Evolutionary conservation across 2,797 vertebrate genomes (phyloP).

Genomic region (Spinus pinus): DNA sequence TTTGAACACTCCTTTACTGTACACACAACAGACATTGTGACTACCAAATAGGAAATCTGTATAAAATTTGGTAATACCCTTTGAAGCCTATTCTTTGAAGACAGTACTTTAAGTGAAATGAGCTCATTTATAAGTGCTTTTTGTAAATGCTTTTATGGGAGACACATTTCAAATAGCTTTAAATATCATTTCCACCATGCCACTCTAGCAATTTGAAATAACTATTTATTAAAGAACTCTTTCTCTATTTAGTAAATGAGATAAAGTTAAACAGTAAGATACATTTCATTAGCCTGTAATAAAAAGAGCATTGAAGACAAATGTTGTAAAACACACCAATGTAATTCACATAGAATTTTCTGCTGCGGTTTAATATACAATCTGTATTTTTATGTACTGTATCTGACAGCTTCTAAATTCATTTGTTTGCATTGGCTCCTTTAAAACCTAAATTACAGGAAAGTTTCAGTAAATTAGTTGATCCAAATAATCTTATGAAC

Average conservation of each 20-base stretch:
- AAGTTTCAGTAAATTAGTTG: slow-evolving; percentile 33
- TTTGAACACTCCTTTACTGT: slow-evolving; percentile 47
- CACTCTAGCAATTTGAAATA: slow-evolving; percentile 66
- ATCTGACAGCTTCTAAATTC: slow-evolving; percentile 48
- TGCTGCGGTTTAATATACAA: slow-evolving; percentile 20
- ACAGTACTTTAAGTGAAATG: slow-evolving; percentile 55
- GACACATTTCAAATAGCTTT: slow-evolving; percentile 68
- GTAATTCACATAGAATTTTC: slow-evolving; percentile 44
- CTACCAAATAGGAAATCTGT: slow-evolving; percentile 67
- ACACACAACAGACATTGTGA: slow-evolving; percentile 63
- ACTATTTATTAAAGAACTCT: slow-evolving; percentile 69
- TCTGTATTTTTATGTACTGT: slow-evolving; percentile 42
- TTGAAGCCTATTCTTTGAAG: slow-evolving; percentile 76
- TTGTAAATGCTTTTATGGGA: slow-evolving; percentile 53
- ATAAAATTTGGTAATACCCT: slow-evolving; percentile 64
- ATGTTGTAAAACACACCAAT: slow-evolving; percentile 41
- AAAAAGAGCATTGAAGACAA: slow-evolving; percentile 50
- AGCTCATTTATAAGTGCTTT: slow-evolving; percentile 62
- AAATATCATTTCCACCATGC: slow-evolving; percentile 68
- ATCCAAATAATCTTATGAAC: slow-evolving; percentile 51
- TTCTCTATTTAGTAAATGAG: slow-evolving; percentile 56
- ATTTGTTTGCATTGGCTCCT: slow-evolving; percentile 11
- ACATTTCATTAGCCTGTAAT: slow-evolving; percentile 52
- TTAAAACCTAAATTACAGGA: slow-evolving; percentile 51
- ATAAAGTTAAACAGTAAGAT: slow-evolving; percentile 65